phyloP scores from a whole-genome alignment of 92 coral and sea anemone genomes.

The Actinostola sp. region DNA sequence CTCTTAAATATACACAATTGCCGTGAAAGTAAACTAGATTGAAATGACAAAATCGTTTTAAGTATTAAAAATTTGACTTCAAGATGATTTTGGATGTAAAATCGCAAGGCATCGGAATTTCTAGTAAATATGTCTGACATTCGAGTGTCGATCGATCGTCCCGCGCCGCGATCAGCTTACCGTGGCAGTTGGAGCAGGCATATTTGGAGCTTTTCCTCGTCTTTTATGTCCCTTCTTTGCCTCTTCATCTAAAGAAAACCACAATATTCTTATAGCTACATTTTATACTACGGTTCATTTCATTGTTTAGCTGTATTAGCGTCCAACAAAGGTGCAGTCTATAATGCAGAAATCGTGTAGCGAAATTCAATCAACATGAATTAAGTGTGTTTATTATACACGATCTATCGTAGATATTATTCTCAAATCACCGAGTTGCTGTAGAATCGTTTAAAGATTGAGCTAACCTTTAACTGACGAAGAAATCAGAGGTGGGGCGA shows the following conservation, averaged over 20 bases:
- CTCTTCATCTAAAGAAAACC: slow-evolving; percentile 64
- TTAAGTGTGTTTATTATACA: no score
- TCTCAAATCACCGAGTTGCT: background rate
- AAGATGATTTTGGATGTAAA: background rate
- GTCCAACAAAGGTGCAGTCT: slow-evolving; percentile 15
- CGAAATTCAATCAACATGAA: background rate
- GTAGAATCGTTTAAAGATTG: background rate
- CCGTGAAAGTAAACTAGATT: background rate
- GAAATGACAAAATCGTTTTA: background rate
- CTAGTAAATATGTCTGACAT: background rate
- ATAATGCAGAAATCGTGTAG: no score
- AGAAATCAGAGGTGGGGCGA: slow-evolving; percentile 77
- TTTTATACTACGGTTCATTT: background rate
- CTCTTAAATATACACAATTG: background rate
- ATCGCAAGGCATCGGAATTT: no score
- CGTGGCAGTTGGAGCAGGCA: slow-evolving; percentile 55
- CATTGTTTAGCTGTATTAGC: background rate
- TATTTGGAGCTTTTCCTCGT: slow-evolving; percentile 68
- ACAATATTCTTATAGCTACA: background rate
- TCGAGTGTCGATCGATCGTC: background rate
- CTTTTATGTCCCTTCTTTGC: slow-evolving; percentile 69
- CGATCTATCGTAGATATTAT: no score
- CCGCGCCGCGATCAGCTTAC: slow-evolving; percentile 16
- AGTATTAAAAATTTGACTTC: background rate
- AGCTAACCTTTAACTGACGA: slow-evolving; percentile 38